Base-by-base conservation (phyloP, 2,797 vertebrate genomes). In the Thamnophis elegans region DNA sequence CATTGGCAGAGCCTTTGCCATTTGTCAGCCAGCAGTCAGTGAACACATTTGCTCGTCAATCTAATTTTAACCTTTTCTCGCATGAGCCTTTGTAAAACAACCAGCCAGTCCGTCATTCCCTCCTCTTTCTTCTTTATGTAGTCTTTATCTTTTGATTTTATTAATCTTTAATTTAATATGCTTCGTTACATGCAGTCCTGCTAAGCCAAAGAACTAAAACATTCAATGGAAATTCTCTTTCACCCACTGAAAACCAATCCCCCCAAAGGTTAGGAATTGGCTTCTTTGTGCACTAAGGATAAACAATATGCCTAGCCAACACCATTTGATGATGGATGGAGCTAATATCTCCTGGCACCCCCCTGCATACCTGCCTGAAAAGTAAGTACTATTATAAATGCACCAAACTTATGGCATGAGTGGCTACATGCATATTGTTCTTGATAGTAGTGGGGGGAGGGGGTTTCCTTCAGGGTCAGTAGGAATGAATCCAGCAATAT, bases 61-160 rank as follows among this genome's bases (percentile, higher is more conserved):
- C 98, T 98, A 97, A 97, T 97, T 97, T 96, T 97, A 98, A 98
- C 98, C 96, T 97, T 98, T 97, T 96, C 97, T 98, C 97, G 94
- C 97, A 95, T 68, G 10, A 95, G 97, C 98, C 97, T 96, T 97
- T 97, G 97, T 97, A 97, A 97, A 98, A 97, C 96, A 97, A 96
- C 93, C 98, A 99, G 98, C 97, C 99, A 94, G 96, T 96, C 97
- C 98, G 98, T 99, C 98, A 98, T 98, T 99, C 98, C 98, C 95
- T 92, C 94, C 96, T 73, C 59, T 88, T 95, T 95, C 94, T 90
- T 95, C 95, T 97, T 93, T 95, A 85, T 93, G 95, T 95, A 87
- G 93, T 93, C 92, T 92, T 95, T 95, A 92, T 54, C 47, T 89
- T 87, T 56, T 58, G 14, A 53, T 26, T 90, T 56, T 55, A 60